Base-by-base conservation (phyloP, 2,797 vertebrate genomes). In the Furcifer pardalis region DNA sequence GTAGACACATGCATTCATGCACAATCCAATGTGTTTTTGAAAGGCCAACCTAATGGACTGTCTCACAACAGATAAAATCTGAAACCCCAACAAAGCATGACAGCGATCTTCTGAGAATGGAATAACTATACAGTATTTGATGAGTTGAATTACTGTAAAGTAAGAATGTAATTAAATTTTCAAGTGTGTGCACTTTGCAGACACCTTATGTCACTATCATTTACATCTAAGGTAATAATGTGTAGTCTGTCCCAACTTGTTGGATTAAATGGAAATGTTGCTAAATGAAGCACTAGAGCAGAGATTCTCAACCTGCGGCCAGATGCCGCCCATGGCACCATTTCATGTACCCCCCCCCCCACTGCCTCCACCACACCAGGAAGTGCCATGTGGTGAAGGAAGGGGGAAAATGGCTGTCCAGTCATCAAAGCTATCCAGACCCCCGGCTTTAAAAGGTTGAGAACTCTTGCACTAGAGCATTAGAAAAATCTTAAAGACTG, bases 61-160 rank as follows among this genome's bases (percentile, higher is more conserved):
- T 5, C 15, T 84, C 81, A n/a, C 62, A 46, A 76, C 71, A 86
- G 35, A 68, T 49, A 66, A 1, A 71, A 13, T 81, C 73, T 85
- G 72, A 42, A 5, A 77, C 0, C 35, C n/a, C n/a, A 81, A 21
- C 46, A 81, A 63, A 85, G 87, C 23, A 84, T 32, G 7, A 37
- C 44, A 44, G 71, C 1, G 4, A 19, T 30, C 25, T 59, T 0
- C 63, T 65, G 44, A 62, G 21, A 62, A 44, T 32, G 44, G n/a
- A 84, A 84, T 73, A 82, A 73, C 62, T 81, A 63, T 60, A n/a
- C n/a, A n/a, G n/a, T n/a, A 74, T 63, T 88, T 52, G 37, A 85
- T 79, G 60, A 42, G 27, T 32, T 81, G 73, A 59, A 21, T 84
- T 79, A 85, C 52, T 81, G 66, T 81, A 6, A 0, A 69, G 0